Conservation (phyloP, 2,888 invertebrate genomes). For the Pseudeuparius sepicola region DNA sequence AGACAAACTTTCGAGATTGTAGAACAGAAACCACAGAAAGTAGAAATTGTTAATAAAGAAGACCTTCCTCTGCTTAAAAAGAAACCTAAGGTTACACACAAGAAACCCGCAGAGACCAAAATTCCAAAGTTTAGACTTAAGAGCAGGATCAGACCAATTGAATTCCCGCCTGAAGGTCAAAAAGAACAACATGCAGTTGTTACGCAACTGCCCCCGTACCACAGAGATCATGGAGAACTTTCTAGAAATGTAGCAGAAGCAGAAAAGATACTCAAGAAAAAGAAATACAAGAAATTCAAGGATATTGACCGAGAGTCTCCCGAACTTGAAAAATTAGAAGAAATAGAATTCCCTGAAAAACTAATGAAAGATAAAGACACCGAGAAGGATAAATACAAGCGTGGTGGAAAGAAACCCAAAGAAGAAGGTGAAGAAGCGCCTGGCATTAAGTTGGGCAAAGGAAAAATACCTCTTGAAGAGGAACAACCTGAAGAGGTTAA, state of each 20-base stretch:
- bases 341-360: constrained; percentile 30
- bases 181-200: constrained; percentile 30
- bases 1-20: constrained; percentile 23
- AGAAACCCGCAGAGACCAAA: constrained; percentile 30
- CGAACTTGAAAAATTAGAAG: constrained; percentile 39
- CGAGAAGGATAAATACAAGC: constrained; percentile 24
- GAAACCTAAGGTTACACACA: constrained; percentile 30
- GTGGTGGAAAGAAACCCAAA: constrained; percentile 18
- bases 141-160: constrained; percentile 52
- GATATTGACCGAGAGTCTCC: constrained; percentile 34
- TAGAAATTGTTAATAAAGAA: constrained; percentile 23
- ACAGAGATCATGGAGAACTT: constrained; percentile 36
- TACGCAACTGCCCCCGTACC: constrained; percentile 30
- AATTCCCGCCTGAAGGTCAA: constrained; percentile 36
- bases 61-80: constrained; percentile 43
- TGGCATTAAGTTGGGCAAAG: constrained; percentile 33
- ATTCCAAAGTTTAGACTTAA: constrained; percentile 60
- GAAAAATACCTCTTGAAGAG: constrained; percentile 33
- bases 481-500: constrained; percentile 29
- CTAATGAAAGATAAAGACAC: constrained; percentile 28
- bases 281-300: constrained; percentile 33
- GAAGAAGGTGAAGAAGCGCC: constrained; percentile 19
- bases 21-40: constrained; percentile 25
- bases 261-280: constrained; percentile 29
- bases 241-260: constrained; percentile 43